These are phyloP conservation scores for Conchocele bisecta DNA, from an alignment of 2,888 invertebrate genomes.

Conservation along the genomic window DNA sequence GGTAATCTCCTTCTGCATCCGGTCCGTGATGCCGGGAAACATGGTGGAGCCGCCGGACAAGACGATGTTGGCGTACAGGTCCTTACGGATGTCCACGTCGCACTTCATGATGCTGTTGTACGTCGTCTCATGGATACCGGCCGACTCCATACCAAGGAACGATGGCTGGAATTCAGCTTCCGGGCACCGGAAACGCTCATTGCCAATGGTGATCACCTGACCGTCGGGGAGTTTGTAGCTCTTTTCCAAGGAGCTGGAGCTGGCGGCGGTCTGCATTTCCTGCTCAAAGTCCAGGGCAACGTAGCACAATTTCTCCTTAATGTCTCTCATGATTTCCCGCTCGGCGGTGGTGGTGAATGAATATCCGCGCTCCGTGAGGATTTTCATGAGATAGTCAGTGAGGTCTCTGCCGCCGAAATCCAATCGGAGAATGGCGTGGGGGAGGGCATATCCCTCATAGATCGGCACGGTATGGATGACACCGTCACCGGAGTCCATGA, in stretches of 20 bases:
- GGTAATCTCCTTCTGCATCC: conserved; percentile 84
- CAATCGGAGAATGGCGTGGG: conserved; percentile 74
- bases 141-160: conserved; percentile 71
- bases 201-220: conserved; percentile 78
- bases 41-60: conserved; percentile 93
- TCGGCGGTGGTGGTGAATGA: conserved; percentile 75
- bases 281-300: conserved; percentile 60
- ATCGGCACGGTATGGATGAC: conserved; percentile 96
- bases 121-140: conserved; percentile 73
- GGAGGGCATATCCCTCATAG: conserved; percentile 71
- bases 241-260: conserved; percentile 69
- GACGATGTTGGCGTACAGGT: conserved; percentile 76
- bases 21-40: conserved; percentile 90
- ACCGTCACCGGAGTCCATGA: conserved; percentile 96
- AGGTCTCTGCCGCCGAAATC: conserved; percentile 76
- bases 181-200: conserved; percentile 77
- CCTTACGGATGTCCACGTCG: conserved; percentile 76
- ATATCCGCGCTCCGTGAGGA: conserved; percentile 75
- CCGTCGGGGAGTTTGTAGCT: conserved; percentile 80
- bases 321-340: conserved; percentile 68
- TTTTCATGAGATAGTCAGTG: conserved; percentile 77
- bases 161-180: conserved; percentile 77
- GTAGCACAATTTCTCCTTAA: conserved; percentile 66
- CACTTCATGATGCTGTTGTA: conserved; percentile 82
- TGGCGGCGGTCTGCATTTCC: conserved; percentile 71